A percentile compares a stretch with the other conserved stretches of the same genome.
Conservation (phyloP, 2,797 vertebrate species). For the Epinephelus malabaricus region DNA sequence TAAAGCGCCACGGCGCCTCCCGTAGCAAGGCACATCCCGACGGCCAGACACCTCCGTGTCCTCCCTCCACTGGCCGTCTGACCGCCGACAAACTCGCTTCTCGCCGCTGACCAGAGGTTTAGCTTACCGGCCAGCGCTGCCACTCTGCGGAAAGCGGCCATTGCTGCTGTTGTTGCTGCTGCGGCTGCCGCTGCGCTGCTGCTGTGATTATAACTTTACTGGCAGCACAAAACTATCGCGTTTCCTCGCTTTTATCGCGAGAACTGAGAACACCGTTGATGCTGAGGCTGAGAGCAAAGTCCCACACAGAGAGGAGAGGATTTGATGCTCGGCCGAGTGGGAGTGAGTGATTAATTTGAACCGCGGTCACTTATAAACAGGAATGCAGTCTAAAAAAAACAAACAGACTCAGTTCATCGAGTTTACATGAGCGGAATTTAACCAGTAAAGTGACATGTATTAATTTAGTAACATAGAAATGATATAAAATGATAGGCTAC, state of each 20-base stretch:
- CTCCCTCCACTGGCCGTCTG: conserved; percentile 16
- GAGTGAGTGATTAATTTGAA: conserved; percentile 14
- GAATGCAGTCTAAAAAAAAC: background rate
- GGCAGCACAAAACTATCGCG: conserved; percentile 65
- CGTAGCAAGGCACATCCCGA: conserved; percentile 76
- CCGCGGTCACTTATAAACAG: conserved; percentile 23
- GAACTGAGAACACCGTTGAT: conserved; percentile 60
- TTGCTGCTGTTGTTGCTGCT: conserved; percentile 68
- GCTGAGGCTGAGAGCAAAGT: conserved; percentile 51
- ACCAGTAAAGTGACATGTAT: background rate
- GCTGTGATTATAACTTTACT: conserved; percentile 62
- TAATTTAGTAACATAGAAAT: too few relatives aligned
- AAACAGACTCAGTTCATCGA: background rate
- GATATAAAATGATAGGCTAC: too few relatives aligned
- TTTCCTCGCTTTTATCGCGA: conserved; percentile 79
- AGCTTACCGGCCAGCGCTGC: conserved; percentile 71
- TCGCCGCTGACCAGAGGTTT: conserved; percentile 56
- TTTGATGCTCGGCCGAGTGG: conserved; percentile 35
- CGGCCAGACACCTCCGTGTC: conserved; percentile 54
- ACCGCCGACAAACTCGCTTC: conserved; percentile 48
- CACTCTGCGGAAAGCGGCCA: conserved; percentile 87
- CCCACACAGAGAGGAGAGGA: background rate
- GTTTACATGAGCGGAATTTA: background rate
- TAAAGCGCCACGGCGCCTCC: conserved; percentile 82
- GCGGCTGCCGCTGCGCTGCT: conserved; percentile 37